phyloP scores from a whole-genome alignment of 2,888 invertebrate species.

The Coenonympha arcania region DNA sequence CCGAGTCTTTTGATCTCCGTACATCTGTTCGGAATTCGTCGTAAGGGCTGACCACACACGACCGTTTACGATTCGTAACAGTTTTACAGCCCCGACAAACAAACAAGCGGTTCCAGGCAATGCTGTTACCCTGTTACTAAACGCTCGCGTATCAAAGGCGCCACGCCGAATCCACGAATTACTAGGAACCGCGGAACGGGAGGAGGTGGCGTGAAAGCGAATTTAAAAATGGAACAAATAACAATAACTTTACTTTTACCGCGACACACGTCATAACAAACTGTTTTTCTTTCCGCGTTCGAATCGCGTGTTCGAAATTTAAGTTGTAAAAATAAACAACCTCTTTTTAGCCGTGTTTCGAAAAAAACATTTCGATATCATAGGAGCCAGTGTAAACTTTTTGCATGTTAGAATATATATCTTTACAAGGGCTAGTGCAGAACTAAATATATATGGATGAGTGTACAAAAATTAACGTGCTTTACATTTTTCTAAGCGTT shows the following conservation, averaged over 20 bases:
- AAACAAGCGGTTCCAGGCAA: constrained; percentile 69
- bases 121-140: constrained; percentile 55
- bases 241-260: constrained; percentile 28
- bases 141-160: constrained; percentile 62
- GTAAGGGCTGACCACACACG: constrained; percentile 74
- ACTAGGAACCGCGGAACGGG: constrained; percentile 44
- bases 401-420: no score
- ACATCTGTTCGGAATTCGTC: constrained; percentile 72
- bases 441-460: no score
- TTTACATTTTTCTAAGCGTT: no score
- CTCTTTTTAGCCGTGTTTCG: neutral
- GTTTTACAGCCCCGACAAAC: constrained; percentile 70
- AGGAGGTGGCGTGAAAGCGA: constrained; percentile 18
- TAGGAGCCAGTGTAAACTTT: no score
- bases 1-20: constrained; percentile 63
- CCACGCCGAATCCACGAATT: constrained; percentile 54
- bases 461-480: no score
- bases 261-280: constrained; percentile 31
- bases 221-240: constrained; percentile 27
- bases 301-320: constrained; percentile 14
- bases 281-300: constrained; percentile 12
- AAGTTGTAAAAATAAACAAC: constrained; percentile 6
- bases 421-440: neutral
- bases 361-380: neutral
- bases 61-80: constrained; percentile 68